Percentiles rank a stretch among this genome's conserved stretches.
Conservation (phyloP, 2,113 vertebrate species). For the Dromas ardeola region DNA sequence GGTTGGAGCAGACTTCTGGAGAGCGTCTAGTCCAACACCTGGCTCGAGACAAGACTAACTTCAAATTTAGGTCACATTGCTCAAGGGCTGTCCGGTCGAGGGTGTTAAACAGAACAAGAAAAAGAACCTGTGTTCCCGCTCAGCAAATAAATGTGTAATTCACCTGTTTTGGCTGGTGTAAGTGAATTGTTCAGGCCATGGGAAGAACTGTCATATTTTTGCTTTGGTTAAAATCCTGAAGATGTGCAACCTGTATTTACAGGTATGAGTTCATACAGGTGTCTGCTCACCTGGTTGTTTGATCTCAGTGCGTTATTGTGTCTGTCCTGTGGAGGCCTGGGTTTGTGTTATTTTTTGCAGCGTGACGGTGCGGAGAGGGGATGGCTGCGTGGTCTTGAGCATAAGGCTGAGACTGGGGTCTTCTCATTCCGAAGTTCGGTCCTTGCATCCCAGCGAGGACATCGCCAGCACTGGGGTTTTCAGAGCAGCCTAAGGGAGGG, state of each 20-base stretch:
- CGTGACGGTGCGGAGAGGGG: rapidly evolving
- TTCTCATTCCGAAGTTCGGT: not conserved
- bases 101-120: not conserved
- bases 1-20: not conserved
- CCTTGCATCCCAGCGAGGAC: not conserved
- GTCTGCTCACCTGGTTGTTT: constrained; percentile 13
- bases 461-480: not conserved
- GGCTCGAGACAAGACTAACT: not conserved
- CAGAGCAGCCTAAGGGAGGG: not conserved
- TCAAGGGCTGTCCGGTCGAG: not conserved
- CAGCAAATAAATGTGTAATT: not conserved
- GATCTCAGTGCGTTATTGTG: not conserved
- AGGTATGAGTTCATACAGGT: constrained; percentile 6
- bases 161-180: not conserved
- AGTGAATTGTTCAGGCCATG: not conserved
- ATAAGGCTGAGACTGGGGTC: not conserved
- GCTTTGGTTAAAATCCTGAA: constrained; percentile 3
- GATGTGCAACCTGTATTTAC: constrained; percentile 32
- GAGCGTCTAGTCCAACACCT: not conserved
- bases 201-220: constrained; percentile 2
- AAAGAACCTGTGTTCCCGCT: not conserved
- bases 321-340: not conserved
- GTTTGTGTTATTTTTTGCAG: not conserved
- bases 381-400: not conserved
- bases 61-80: constrained; percentile 27